A percentile compares a stretch with the other conserved stretches of the same genome.
Conservation (phyloP, 2,113 vertebrate genomes). For the Pseudopipra pipra region DNA sequence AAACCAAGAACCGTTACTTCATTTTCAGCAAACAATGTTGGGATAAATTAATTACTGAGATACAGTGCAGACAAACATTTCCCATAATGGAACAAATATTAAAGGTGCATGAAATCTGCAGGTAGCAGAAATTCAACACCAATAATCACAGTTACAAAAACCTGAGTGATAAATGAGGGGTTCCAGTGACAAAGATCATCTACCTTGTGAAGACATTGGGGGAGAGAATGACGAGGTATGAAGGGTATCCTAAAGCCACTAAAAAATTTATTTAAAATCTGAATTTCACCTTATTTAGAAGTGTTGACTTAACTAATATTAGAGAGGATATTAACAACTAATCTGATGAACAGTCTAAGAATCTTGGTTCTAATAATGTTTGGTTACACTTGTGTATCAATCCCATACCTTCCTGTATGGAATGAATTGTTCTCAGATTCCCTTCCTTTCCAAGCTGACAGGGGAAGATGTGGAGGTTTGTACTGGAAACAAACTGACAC, state of each 20-base stretch:
- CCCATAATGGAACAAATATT: not conserved
- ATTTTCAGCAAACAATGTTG: not conserved
- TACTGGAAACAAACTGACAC: not conserved
- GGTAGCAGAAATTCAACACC: not conserved
- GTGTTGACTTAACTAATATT: not conserved
- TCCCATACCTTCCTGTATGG: fast-evolving
- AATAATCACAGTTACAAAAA: not conserved
- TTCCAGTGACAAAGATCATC: not conserved
- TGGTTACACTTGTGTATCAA: not conserved
- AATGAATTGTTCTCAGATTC: not conserved
- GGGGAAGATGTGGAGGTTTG: not conserved
- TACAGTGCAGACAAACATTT: not conserved
- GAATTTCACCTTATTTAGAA: not conserved
- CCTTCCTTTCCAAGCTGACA: not conserved
- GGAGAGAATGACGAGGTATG: not conserved
- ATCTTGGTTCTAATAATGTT: not conserved
- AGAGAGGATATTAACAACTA: not conserved
- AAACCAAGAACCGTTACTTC: not conserved
- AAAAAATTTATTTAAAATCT: not conserved
- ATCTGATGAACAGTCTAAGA: not conserved
- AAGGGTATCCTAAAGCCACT: not conserved
- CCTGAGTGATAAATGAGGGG: not conserved
- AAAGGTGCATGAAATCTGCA: not conserved
- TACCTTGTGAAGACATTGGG: not conserved
- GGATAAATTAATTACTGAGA: not conserved